These are phyloP conservation scores for Ondatra zibethicus DNA, from an alignment of 2,113 vertebrate genomes.

Conservation along the genomic window DNA sequence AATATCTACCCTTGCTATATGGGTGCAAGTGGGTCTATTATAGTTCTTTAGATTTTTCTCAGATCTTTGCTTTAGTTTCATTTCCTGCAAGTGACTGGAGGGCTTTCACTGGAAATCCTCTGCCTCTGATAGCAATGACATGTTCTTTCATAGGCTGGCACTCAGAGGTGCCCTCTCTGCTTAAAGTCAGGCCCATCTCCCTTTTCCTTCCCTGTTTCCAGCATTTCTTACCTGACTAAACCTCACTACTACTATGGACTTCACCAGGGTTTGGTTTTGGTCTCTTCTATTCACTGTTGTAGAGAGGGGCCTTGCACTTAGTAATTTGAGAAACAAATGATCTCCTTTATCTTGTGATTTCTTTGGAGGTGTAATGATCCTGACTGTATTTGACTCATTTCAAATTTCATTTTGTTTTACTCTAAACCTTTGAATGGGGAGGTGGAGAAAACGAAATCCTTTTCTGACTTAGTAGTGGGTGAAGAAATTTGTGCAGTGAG, in stretches of 20 bases:
- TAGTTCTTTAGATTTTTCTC: neutral
- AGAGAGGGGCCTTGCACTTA: neutral
- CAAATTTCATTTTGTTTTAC: conserved; percentile 2
- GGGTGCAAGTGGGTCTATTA: neutral
- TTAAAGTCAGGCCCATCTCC: neutral
- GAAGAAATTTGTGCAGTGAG: neutral
- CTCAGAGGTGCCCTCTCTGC: neutral
- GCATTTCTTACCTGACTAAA: neutral
- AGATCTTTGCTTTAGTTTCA: neutral
- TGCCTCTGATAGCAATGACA: neutral
- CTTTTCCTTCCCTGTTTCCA: neutral
- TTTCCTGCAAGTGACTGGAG: neutral
- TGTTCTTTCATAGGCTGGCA: neutral
- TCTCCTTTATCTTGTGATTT: neutral
- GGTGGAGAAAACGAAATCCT: neutral
- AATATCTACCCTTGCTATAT: neutral
- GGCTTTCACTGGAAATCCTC: neutral
- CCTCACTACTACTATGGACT: neutral
- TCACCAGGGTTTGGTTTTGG: neutral
- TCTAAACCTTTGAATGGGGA: neutral
- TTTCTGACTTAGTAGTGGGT: neutral
- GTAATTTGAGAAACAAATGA: conserved; percentile 1
- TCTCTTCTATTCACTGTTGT: neutral
- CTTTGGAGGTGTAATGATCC: neutral
- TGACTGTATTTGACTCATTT: neutral